Conservation (phyloP, 2,888 invertebrate species). For the Brenthis daphne region DNA sequence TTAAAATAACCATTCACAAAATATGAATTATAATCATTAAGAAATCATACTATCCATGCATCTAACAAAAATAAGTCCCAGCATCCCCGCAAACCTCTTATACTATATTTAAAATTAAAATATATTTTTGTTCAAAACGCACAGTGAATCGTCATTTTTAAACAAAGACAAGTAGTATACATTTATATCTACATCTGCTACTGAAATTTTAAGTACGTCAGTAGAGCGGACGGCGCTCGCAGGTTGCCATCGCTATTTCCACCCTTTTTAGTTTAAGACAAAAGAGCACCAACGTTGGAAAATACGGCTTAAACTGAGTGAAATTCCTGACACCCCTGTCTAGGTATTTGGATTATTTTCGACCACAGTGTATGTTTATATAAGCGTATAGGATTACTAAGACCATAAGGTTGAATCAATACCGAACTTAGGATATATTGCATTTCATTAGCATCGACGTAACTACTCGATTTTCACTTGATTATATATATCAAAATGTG, state of each 20-base stretch:
- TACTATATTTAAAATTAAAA: background rate
- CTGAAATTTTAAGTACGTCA: constrained; percentile 27
- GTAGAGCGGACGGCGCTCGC: constrained; percentile 20
- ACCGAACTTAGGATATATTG: constrained; percentile 15
- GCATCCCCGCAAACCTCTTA: background rate
- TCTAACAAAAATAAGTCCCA: background rate
- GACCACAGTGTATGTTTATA: constrained; percentile 12
- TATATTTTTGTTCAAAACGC: constrained; percentile 11
- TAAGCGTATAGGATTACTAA: constrained; percentile 14
- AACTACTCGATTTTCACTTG: background rate
- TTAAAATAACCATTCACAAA: too few relatives aligned
- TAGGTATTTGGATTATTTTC: constrained; percentile 23
- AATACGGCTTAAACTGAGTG: constrained; percentile 26
- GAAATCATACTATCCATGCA: background rate
- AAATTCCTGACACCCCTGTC: constrained; percentile 23
- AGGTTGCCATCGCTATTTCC: constrained; percentile 37
- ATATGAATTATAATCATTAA: too few relatives aligned
- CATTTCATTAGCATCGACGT: background rate
- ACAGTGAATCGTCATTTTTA: constrained; percentile 19
- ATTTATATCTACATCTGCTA: constrained; percentile 27
- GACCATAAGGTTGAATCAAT: constrained; percentile 16
- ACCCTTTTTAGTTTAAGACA: constrained; percentile 38
- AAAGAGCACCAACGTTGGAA: constrained; percentile 30
- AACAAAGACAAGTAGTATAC: constrained; percentile 21
- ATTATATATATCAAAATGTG: background rate